A percentile compares a stretch with the other conserved stretches of the same genome.
Evolutionary conservation across 1,140 invertebrate genomes (phyloP).

Genomic region (Drosophila saltans): DNA sequence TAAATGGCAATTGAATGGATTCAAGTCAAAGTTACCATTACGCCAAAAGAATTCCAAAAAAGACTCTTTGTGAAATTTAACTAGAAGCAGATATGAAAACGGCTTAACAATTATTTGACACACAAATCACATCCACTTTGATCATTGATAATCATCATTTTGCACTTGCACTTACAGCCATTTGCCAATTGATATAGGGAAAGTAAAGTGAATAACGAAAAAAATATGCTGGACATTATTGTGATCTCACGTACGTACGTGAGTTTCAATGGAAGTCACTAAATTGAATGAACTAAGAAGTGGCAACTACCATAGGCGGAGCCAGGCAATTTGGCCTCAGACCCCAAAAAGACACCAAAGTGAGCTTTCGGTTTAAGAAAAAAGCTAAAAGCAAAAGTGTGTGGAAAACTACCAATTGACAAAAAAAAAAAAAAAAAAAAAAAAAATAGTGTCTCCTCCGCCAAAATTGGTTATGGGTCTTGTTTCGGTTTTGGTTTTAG

Average conservation of each 20-base stretch:
- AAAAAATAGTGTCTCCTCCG: constrained; percentile 5
- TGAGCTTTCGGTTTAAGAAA: neutral
- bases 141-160: constrained; percentile 21
- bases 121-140: constrained; percentile 26
- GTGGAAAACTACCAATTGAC: constrained; percentile 1
- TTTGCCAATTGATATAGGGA: constrained; percentile 49
- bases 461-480: constrained; percentile 16
- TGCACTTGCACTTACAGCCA: constrained; percentile 47
- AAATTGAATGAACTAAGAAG: constrained; percentile 54
- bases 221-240: constrained; percentile 33
- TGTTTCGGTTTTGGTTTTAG: constrained; percentile 28
- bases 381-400: neutral
- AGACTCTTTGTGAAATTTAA: constrained; percentile 46
- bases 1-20: constrained; percentile 71
- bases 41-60: constrained; percentile 62
- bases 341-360: neutral
- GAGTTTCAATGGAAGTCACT: constrained; percentile 56
- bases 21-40: constrained; percentile 71
- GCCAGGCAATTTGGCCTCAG: neutral
- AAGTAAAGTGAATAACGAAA: constrained; percentile 48
- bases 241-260: constrained; percentile 34
- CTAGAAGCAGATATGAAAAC: constrained; percentile 37
- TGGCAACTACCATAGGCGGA: neutral
- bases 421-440: neutral
- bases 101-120: constrained; percentile 2